A percentile compares a stretch with the other conserved stretches of the same genome.
phyloP scores from a whole-genome alignment of 2,797 vertebrate species.

The Cyclopterus lumpus region DNA sequence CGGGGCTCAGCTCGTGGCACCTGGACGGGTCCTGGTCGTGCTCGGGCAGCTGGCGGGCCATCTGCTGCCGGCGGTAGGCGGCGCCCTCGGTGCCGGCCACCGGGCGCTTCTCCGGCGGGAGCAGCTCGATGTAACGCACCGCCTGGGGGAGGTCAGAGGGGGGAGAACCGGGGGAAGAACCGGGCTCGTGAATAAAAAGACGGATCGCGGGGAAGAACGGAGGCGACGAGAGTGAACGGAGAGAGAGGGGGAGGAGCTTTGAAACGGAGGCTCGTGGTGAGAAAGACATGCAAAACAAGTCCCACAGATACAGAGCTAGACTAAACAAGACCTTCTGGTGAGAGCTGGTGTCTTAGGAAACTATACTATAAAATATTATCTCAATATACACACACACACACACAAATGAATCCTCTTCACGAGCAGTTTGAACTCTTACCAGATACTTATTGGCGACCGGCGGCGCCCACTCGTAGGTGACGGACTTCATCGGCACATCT shows the following conservation, averaged over 20 bases:
- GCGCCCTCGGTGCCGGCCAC: conserved; percentile 93
- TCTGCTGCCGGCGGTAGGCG: conserved; percentile 95
- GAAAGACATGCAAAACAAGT: conserved; percentile 28
- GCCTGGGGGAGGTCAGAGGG: conserved; percentile 82
- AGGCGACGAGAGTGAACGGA: not conserved
- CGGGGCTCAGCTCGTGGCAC: conserved; percentile 94
- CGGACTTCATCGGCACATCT: conserved; percentile 87
- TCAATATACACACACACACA: too few species aligned
- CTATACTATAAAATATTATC: not conserved
- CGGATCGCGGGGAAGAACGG: not conserved
- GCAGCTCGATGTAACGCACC: conserved; percentile 94
- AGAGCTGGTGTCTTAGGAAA: not conserved
- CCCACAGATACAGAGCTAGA: conserved; percentile 44
- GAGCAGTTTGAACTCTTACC: conserved; percentile 87
- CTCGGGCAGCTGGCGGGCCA: conserved; percentile 96
- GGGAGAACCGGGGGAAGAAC: not conserved
- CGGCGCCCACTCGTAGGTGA: conserved; percentile 97
- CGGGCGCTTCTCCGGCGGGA: conserved; percentile 94
- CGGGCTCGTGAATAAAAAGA: not conserved
- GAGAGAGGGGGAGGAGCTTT: not conserved
- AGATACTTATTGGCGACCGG: conserved; percentile 92
- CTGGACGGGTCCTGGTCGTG: conserved; percentile 96
- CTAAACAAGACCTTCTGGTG: conserved; percentile 49
- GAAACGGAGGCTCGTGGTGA: conserved; percentile 8
- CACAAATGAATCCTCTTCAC: too few species aligned